Evolutionary conservation across 2,888 invertebrate genomes (phyloP), one percentile per base, ranked within the genome.

Genomic region (Ceramica pisi): DNA sequence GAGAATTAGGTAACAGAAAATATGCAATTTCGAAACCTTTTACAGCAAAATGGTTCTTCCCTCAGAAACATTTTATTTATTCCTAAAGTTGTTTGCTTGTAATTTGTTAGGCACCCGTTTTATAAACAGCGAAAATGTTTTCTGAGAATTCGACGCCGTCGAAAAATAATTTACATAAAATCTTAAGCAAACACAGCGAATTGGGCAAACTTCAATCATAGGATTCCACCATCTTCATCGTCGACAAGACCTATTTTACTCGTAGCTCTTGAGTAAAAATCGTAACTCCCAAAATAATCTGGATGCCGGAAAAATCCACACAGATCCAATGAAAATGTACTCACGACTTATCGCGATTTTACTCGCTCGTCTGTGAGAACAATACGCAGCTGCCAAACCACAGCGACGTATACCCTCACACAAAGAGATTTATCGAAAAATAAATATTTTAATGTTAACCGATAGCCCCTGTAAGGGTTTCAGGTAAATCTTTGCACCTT

Each of bases 401-500:
- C 71, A 65, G 75, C 63, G 70, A 71, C 72, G 63, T 71, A 71
- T 71, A 68, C 51, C 69, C 75, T 57, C 69, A 55, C 68, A 76
- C 51, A 79, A 70, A 79, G 71, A 78, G 74, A 81, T 75, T 82
- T 83, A 79, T 71, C 72, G 60, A 80, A 83, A 81, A 82, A 85
- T 85, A 85, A 80, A 80, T 83, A 92, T 93, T 93, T 93, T 92
- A 93, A 92, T 92, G 90, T 89, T 87, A 90, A 88, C 88, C 90
- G 89, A 92, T 92, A 88, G 87, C 88, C 88, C 84, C 82, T 88
- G 78, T 81, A 89, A 91, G 88, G 90, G 90, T 88, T 88, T 84
- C 90, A 91, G 92, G 92, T 93, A 93, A 94, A 93, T 91, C 92
- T 94, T 90, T 91, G 90, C 92, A 94, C 93, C 94, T 94, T 93